Evolutionary conservation across 2,797 vertebrate genomes (phyloP).

Genomic region (Pseudochirops corinnae): DNA sequence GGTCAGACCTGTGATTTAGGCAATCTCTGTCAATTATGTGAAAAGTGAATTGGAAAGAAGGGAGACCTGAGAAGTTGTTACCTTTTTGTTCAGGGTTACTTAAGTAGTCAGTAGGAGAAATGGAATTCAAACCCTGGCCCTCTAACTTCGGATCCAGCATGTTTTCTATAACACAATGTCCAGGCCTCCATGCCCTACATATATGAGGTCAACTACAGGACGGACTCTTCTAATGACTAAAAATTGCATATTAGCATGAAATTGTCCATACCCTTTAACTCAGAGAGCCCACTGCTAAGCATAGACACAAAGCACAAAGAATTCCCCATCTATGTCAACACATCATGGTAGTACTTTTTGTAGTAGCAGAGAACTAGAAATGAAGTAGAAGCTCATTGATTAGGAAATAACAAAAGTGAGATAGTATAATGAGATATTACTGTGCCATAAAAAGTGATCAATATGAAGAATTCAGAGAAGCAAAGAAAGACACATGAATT

Average conservation of each 20-base stretch:
- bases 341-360: background rate
- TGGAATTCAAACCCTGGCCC: background rate
- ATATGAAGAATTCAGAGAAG: too few species aligned
- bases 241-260: constrained; percentile 2
- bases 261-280: background rate
- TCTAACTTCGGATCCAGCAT: background rate
- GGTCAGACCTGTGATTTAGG: background rate
- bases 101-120: background rate
- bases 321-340: background rate
- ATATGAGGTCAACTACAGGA: constrained; percentile 58
- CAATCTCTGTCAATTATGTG: background rate
- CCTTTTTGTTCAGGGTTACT: background rate
- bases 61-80: background rate
- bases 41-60: background rate
- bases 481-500: background rate
- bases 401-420: background rate
- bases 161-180: background rate
- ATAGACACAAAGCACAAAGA: background rate
- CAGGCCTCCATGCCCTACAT: background rate
- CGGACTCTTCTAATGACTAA: constrained; percentile 25
- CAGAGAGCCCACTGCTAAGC: background rate
- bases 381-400: background rate
- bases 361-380: background rate
- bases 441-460: background rate
- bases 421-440: too few species aligned